Conservation (phyloP, 2,888 invertebrate genomes). For the Latheticus oryzae region DNA sequence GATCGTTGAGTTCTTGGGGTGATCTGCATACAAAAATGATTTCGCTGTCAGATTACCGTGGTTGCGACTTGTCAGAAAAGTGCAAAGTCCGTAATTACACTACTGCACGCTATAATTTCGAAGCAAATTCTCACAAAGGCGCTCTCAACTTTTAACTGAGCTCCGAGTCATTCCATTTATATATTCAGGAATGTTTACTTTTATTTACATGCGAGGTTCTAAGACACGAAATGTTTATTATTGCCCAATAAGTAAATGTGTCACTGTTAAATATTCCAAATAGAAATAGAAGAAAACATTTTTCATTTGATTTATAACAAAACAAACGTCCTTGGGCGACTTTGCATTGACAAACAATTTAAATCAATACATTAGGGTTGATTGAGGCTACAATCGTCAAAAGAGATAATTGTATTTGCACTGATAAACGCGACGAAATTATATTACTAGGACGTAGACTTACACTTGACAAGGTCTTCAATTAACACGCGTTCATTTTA, state of each 20-base stretch:
- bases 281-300: slow-evolving; percentile 2
- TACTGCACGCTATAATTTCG: slow-evolving; percentile 27
- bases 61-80: slow-evolving; percentile 24
- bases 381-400: slow-evolving; percentile 17
- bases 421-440: slow-evolving; percentile 16
- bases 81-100: slow-evolving; percentile 31
- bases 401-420: slow-evolving; percentile 24
- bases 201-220: slow-evolving; percentile 24
- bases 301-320: slow-evolving; percentile 17
- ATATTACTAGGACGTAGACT: slow-evolving; percentile 4
- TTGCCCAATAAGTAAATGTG: slow-evolving; percentile 26
- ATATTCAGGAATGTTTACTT: slow-evolving; percentile 34
- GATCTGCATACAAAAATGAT: slow-evolving; percentile 71
- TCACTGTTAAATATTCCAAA: slow-evolving; percentile 8
- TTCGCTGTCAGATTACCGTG: slow-evolving; percentile 22
- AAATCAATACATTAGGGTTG: slow-evolving; percentile 29
- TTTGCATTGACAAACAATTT: slow-evolving; percentile 20
- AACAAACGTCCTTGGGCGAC: slow-evolving; percentile 17
- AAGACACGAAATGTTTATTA: slow-evolving; percentile 32
- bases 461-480: slow-evolving; percentile 1
- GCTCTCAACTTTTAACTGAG: slow-evolving; percentile 14
- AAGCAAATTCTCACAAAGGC: slow-evolving; percentile 28
- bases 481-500: slow-evolving; percentile 7
- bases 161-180: slow-evolving; percentile 17
- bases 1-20: slow-evolving; percentile 88